Evolutionary conservation across 2,888 invertebrate genomes (phyloP).

Genomic region (Barypeithes pellucidus): DNA sequence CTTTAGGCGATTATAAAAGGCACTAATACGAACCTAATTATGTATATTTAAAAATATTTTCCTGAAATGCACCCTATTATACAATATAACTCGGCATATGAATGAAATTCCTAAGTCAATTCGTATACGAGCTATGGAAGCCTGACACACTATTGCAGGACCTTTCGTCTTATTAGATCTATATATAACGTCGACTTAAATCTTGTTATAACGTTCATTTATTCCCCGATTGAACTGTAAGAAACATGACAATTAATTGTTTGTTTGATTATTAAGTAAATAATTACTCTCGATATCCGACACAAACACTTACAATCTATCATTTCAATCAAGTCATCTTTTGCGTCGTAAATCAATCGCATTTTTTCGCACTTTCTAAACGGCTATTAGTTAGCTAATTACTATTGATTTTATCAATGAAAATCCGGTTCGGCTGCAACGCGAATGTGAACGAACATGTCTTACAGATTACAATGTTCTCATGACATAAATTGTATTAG

Average conservation of each 20-base stretch:
- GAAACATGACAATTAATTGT: background rate
- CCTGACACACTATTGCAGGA: too few relatives aligned
- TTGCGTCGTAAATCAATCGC: slow-evolving; percentile 12
- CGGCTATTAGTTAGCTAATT: slow-evolving; percentile 25
- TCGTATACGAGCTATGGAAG: too few relatives aligned
- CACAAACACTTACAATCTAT: slow-evolving; percentile 13
- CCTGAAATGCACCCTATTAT: too few relatives aligned
- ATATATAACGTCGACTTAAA: too few relatives aligned
- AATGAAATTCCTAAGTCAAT: too few relatives aligned
- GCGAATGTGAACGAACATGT: slow-evolving; percentile 14
- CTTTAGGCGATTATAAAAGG: too few relatives aligned
- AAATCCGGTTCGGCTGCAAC: background rate
- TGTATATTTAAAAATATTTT: too few relatives aligned
- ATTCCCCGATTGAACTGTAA: too few relatives aligned
- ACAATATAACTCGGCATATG: too few relatives aligned
- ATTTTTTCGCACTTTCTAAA: slow-evolving; percentile 19
- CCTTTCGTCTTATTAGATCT: too few relatives aligned
- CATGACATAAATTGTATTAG: background rate
- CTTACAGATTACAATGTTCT: slow-evolving; percentile 24
- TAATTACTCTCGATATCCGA: slow-evolving; percentile 8
- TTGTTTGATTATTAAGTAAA: slow-evolving; percentile 15
- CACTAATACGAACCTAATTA: too few relatives aligned
- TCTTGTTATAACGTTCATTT: too few relatives aligned
- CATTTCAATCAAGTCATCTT: slow-evolving; percentile 22
- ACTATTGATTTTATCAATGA: slow-evolving; percentile 27